Conservation (phyloP, 2,113 vertebrate species). For the Perccottus glenii region DNA sequence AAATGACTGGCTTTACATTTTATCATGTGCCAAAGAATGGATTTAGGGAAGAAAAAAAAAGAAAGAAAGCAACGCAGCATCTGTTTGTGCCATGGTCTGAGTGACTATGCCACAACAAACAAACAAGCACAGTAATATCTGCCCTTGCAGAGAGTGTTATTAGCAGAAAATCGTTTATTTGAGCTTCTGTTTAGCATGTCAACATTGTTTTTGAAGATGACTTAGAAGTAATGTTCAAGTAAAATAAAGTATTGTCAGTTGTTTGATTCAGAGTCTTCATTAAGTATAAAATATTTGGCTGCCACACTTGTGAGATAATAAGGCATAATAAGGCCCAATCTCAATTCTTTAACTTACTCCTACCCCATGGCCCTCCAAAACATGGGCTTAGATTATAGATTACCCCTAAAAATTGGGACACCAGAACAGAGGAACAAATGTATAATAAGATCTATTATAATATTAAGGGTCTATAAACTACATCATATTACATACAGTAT, state of each 20-base stretch:
- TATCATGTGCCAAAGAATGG: slow-evolving; percentile 39
- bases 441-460: too few species aligned
- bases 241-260: background rate
- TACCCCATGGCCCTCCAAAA: too few species aligned
- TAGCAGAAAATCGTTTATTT: too few species aligned
- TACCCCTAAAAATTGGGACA: too few species aligned
- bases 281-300: background rate
- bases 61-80: slow-evolving; percentile 17
- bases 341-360: too few species aligned
- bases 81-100: slow-evolving; percentile 36
- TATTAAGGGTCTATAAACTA: too few species aligned
- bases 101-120: slow-evolving; percentile 9
- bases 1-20: slow-evolving; percentile 48
- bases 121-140: slow-evolving; percentile 9
- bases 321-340: background rate
- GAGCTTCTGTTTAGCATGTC: too few species aligned
- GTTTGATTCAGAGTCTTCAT: background rate
- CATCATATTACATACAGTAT: too few species aligned
- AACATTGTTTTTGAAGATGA: too few species aligned
- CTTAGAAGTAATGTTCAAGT: background rate
- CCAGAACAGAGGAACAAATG: too few species aligned
- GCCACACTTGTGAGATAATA: background rate
- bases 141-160: background rate
- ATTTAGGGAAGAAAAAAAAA: slow-evolving; percentile 12
- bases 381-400: too few species aligned